Evolutionary conservation across 2,888 invertebrate genomes (phyloP), one percentile per base, ranked within the genome.

Genomic region (Stratiomys singularior): DNA sequence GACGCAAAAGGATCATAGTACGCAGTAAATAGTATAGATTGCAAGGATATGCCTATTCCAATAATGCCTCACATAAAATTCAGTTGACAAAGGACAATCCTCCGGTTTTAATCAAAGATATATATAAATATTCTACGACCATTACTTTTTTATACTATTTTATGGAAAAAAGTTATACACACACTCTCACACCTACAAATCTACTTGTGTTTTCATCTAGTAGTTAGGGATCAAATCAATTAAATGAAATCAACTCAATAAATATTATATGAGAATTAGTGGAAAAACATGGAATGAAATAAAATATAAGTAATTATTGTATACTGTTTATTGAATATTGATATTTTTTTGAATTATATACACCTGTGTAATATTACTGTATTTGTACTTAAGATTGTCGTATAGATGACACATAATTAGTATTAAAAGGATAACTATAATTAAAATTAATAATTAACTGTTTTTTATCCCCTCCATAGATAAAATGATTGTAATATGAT

Each of bases 371-470:
- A 67, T 78, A 56, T 76, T 76, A 63, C 47, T 76, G 47, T 69
- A 76, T 71, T 78, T 79, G 79, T 79, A 79, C 79, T 79, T 79
- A 79, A 79, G 76, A 76, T 37, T n/a, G 69, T 69, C 25, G 23
- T 37, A 72, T 44, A 44, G 7, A 15, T 52, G 18, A n/a, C 58
- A n/a, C 4, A 60, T 46, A 15, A 67, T 47, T 37, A 37, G 9
- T 37, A 5, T 37, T 46, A 44, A 56, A n/a, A 63, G 27, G 2
- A 25, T 13, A 58, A 15, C 21, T n/a, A 56, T 37, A 58, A n/a
- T 9, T 13, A n/a, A 52, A n/a, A n/a, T 9, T 52, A 52, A 52
- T 52, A 9, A 52, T 52, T 52, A 52, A 52, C 15, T 44, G 69
- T 69, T 71, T 69, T 52, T 58, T 71, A 60, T 71, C 18, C 77